Evolutionary conservation across 1,140 invertebrate species (phyloP), one percentile per base, ranked within the genome.

Genomic region (Calliphora vicina): DNA sequence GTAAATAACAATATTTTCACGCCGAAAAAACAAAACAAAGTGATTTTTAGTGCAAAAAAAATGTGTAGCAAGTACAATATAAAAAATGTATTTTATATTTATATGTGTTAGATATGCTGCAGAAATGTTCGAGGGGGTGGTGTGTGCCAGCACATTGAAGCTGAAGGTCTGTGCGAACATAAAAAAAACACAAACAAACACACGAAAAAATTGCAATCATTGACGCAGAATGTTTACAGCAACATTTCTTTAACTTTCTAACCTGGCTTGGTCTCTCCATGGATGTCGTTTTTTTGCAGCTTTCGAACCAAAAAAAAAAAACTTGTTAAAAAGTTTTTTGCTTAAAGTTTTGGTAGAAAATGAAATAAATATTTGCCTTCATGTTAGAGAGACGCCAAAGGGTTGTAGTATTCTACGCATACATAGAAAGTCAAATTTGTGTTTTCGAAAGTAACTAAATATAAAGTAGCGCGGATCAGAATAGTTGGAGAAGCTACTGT

Each of bases 1-100:
- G 87, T 88, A 88, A 88, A 88, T 87, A 88, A 88, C 87, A 87
- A 87, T 84, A 82, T 86, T 35, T 88, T 85, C 86, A 86, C 13
- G 73, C 27, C 73, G n/a, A 42, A 42, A 29, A 35, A 17, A 74
- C 35, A 0, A 35, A 35, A 35, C 35, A 42, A 27, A 29, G 26
- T 29, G 26, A 27, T 27, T 74, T 74, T 29, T 27, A 17, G 17
- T 20, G 17, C 20, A 23, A 67, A 67, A n/a, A n/a, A 67, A 67
- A 5, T 35, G 35, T 23, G 20, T 67, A 67, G n/a, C 57, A 4
- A 20, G 45, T 6, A n/a, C n/a, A n/a, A n/a, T n/a, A n/a, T 50
- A 50, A 50, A 50, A 50, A 50, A 50, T 50, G 12, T 50, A 17
- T 13, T 12, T 4, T 50, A 50, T 17, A 50, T 50, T 35, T n/a